These are phyloP conservation scores for Drosophila fungiperda DNA, from an alignment of 2,888 invertebrate species.

Conservation along the genomic window DNA sequence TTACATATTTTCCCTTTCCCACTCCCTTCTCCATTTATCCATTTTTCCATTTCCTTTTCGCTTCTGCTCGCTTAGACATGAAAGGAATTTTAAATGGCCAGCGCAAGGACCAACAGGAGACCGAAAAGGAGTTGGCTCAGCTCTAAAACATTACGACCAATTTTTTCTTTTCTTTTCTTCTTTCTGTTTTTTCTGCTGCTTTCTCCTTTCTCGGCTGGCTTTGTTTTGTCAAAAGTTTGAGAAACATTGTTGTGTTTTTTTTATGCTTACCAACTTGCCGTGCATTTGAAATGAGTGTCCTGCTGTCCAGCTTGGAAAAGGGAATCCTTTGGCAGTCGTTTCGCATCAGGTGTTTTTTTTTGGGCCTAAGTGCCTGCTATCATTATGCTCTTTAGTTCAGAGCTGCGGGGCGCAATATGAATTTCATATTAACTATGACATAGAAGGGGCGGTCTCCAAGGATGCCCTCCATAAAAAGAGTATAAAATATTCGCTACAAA, in stretches of 20 bases:
- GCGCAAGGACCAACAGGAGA: slow-evolving; percentile 29
- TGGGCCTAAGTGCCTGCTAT: slow-evolving; percentile 58
- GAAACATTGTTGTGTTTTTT: slow-evolving; percentile 40
- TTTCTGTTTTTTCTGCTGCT: slow-evolving; percentile 10
- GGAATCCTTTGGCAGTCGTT: slow-evolving; percentile 59
- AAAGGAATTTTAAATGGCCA: slow-evolving; percentile 77
- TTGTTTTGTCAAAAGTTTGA: slow-evolving; percentile 67
- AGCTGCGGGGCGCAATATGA: background rate
- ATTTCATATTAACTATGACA: slow-evolving; percentile 10
- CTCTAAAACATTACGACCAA: slow-evolving; percentile 32
- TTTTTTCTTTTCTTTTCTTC: slow-evolving; percentile 32
- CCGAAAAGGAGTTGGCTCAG: slow-evolving; percentile 50
- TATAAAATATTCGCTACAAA: background rate
- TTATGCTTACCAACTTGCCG: slow-evolving; percentile 48
- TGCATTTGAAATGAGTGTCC: slow-evolving; percentile 66
- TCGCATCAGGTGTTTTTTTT: slow-evolving; percentile 66
- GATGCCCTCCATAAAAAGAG: slow-evolving; percentile 6
- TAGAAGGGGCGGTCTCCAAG: background rate
- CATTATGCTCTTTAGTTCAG: slow-evolving; percentile 44
- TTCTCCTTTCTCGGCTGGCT: slow-evolving; percentile 23
- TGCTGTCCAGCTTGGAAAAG: slow-evolving; percentile 12
- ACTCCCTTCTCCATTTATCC: background rate
- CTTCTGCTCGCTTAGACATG: slow-evolving; percentile 74
- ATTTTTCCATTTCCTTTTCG: slow-evolving; percentile 27
- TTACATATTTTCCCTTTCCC: slow-evolving; percentile 40